Percentiles rank a stretch among this genome's conserved stretches.
phyloP scores from a whole-genome alignment of 2,888 invertebrate species.

The Lasioglossum lativentre region DNA sequence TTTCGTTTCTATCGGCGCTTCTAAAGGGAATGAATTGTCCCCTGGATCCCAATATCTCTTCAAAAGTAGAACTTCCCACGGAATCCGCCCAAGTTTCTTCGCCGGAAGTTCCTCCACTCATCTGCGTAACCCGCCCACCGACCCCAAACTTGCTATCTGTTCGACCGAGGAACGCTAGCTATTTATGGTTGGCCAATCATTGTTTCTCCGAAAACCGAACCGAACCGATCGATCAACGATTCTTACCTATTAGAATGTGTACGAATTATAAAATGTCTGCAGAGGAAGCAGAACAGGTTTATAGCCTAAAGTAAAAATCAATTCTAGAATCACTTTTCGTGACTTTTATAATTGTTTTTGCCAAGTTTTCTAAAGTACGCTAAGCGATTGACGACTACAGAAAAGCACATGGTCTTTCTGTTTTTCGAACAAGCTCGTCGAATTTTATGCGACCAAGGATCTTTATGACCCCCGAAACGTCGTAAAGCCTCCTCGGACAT shows the following conservation, averaged over 20 bases:
- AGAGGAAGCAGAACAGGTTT: not conserved
- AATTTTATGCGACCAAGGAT: too few species aligned
- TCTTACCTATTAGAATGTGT: not conserved
- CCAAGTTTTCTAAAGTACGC: too few species aligned
- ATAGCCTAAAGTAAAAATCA: too few species aligned
- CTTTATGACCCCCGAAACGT: not conserved
- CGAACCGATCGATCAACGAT: constrained; percentile 5
- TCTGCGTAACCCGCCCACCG: not conserved
- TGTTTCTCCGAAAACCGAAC: constrained; percentile 21
- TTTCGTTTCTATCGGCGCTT: constrained; percentile 23
- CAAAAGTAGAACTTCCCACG: constrained; percentile 27
- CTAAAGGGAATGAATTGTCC: constrained; percentile 42
- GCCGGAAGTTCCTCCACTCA: not conserved
- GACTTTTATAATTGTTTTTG: too few species aligned
- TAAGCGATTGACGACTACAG: too few species aligned
- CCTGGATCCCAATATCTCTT: constrained; percentile 50
- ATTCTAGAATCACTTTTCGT: too few species aligned
- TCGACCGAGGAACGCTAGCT: not conserved
- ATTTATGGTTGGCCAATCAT: constrained; percentile 25
- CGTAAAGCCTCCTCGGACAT: constrained; percentile 5
- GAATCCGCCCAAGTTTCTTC: constrained; percentile 34
- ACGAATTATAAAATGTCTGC: not conserved
- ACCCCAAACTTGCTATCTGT: not conserved
- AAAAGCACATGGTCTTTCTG: too few species aligned
- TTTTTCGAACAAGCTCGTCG: too few species aligned